Conservation (phyloP, 2,888 invertebrate genomes). For the Caenorhabditis doughertyi region DNA sequence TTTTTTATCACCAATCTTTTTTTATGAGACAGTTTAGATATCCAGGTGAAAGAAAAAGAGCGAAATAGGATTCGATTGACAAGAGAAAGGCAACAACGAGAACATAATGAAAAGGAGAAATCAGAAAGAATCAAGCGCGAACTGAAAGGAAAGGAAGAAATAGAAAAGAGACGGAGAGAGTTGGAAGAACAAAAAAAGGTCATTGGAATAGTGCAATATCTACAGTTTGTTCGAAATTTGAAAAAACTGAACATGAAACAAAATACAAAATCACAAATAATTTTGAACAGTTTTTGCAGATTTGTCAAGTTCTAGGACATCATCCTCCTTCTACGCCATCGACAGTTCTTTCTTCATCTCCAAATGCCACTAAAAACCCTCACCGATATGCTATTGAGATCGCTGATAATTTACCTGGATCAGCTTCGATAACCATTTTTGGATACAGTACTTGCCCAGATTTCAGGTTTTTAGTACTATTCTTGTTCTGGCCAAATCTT, state of each 20-base stretch:
- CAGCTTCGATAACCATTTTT: constrained; percentile 15
- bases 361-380: neutral
- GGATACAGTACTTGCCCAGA: constrained; percentile 32
- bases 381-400: constrained; percentile 25
- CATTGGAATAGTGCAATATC: neutral
- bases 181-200: constrained; percentile 21
- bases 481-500: neutral
- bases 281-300: constrained; percentile 12
- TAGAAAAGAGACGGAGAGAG: constrained; percentile 11
- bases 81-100: constrained; percentile 44
- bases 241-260: neutral
- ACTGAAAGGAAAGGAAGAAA: constrained; percentile 25
- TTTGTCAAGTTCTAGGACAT: neutral
- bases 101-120: constrained; percentile 29
- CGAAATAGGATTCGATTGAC: constrained; percentile 22
- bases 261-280: neutral
- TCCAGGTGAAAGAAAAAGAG: constrained; percentile 9
- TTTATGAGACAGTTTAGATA: constrained; percentile 68
- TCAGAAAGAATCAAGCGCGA: constrained; percentile 21
- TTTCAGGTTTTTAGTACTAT: constrained; percentile 14
- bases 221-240: neutral
- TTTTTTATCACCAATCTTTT: constrained; percentile 39
- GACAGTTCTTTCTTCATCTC: neutral
- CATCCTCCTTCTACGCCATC: neutral
- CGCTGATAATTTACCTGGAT: constrained; percentile 9